A percentile compares a stretch with the other conserved stretches of the same genome.
These are phyloP conservation scores for Drosophila subquinaria DNA, from an alignment of 2,888 invertebrate genomes.

Conservation along the genomic window DNA sequence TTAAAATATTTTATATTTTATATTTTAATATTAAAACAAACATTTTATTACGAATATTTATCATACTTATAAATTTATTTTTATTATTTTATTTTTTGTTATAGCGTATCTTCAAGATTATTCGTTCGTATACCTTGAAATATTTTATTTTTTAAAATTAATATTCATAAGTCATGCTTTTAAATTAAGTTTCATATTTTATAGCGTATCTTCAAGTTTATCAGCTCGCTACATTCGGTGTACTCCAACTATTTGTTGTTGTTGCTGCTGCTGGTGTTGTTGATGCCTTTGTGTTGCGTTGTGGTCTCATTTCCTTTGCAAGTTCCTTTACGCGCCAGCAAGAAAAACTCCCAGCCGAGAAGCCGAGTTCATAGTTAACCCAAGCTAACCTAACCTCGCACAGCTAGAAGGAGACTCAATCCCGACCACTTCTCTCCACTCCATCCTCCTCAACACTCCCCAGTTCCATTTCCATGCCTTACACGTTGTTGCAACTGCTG, in stretches of 20 bases:
- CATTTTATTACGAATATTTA: too few species aligned
- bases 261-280: constrained; percentile 22
- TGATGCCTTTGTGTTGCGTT: constrained; percentile 49
- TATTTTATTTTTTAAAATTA: too few species aligned
- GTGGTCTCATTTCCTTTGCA: constrained; percentile 66
- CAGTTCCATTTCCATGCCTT: neutral
- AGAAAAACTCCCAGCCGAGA: constrained; percentile 14
- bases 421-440: constrained; percentile 11
- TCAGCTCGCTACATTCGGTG: neutral
- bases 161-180: too few species aligned
- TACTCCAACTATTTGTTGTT: neutral
- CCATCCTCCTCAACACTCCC: neutral
- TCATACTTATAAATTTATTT: too few species aligned
- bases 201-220: constrained; percentile 14
- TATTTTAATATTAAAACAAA: too few species aligned
- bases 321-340: constrained; percentile 23
- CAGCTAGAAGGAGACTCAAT: constrained; percentile 14
- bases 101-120: too few species aligned
- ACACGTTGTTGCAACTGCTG: constrained; percentile 12
- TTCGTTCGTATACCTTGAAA: too few species aligned
- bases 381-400: constrained; percentile 16
- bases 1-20: too few species aligned
- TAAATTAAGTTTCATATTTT: neutral
- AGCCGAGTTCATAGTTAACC: constrained; percentile 31
- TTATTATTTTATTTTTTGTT: too few species aligned